A percentile compares a stretch with the other conserved stretches of the same genome.
Conservation (phyloP, 2,797 vertebrate genomes). For the Oophaga sylvatica region DNA sequence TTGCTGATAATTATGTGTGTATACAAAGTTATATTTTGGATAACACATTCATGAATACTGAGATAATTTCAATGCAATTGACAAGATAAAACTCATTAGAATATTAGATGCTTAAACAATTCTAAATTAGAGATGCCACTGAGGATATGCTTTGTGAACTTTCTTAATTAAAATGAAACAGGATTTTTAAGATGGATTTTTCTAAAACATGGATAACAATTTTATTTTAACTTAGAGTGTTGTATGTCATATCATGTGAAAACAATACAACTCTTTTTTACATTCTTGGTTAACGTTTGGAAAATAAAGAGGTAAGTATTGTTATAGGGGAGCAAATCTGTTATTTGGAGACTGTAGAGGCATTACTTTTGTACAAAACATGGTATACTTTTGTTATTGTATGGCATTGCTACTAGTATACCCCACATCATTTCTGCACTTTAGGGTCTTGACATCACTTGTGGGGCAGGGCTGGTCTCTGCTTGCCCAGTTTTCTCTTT, state of each 20-base stretch:
- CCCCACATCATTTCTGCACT: background rate
- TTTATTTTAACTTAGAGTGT: background rate
- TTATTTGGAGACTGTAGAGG: background rate
- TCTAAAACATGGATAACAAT: background rate
- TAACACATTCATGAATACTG: slow-evolving; percentile 40
- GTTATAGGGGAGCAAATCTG: background rate
- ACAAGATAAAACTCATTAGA: slow-evolving; percentile 57
- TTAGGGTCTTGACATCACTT: background rate
- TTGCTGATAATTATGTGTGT: slow-evolving; percentile 54
- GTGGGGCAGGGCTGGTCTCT: too few species aligned
- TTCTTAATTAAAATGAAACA: slow-evolving; percentile 44
- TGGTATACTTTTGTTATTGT: background rate
- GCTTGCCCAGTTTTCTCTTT: too few species aligned
- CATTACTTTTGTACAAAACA: background rate
- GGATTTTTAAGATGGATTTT: slow-evolving; percentile 22
- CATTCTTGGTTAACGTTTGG: too few species aligned
- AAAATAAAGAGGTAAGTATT: background rate
- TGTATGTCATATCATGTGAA: background rate
- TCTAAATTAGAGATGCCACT: slow-evolving; percentile 34
- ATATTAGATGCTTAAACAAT: slow-evolving; percentile 46
- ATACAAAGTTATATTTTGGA: slow-evolving; percentile 49
- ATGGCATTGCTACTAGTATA: background rate
- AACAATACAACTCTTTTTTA: background rate
- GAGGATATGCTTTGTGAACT: slow-evolving; percentile 36
- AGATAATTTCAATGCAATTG: slow-evolving; percentile 51